These are phyloP conservation scores for Lissocephala sabroskyi DNA, from an alignment of 2,888 invertebrate species.

Conservation along the genomic window DNA sequence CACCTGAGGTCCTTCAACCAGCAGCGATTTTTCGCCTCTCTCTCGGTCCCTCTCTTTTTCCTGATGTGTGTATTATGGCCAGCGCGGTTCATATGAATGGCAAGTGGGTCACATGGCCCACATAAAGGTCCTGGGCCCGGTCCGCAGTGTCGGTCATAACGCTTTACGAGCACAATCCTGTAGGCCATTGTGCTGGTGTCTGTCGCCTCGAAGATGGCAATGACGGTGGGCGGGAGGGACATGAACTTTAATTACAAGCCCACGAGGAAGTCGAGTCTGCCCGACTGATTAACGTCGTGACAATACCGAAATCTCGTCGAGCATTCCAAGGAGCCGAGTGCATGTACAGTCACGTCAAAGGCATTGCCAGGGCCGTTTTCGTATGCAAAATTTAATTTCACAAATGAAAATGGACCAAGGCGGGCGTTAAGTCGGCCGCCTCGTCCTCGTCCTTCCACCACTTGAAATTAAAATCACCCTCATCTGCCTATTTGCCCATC, in stretches of 20 bases:
- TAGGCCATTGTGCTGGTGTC: too few relatives aligned
- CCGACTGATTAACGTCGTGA: too few relatives aligned
- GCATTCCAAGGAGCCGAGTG: background rate
- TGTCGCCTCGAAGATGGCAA: too few relatives aligned
- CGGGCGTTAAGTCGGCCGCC: conserved; percentile 9
- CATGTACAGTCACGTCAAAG: conserved; percentile 35
- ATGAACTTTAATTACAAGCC: background rate
- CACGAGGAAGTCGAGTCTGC: too few relatives aligned
- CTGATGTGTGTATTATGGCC: too few relatives aligned
- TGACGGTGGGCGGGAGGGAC: conserved; percentile 32
- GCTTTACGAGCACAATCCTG: conserved; percentile 28
- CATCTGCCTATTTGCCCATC: conserved; percentile 7
- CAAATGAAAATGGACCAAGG: conserved; percentile 38
- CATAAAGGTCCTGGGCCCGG: background rate
- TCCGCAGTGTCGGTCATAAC: conserved; percentile 34
- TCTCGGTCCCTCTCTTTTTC: too few relatives aligned
- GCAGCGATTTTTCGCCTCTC: conserved; percentile 25
- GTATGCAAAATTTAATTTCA: conserved; percentile 56
- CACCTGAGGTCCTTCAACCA: conserved; percentile 11
- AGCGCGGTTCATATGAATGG: too few relatives aligned
- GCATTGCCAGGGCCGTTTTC: conserved; percentile 20
- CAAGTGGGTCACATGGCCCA: too few relatives aligned
- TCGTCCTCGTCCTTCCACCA: conserved; percentile 27
- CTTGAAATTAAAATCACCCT: conserved; percentile 31
- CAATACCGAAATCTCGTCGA: background rate